Base-by-base conservation (phyloP, 2,888 invertebrate species). In the Dynastes maya region DNA sequence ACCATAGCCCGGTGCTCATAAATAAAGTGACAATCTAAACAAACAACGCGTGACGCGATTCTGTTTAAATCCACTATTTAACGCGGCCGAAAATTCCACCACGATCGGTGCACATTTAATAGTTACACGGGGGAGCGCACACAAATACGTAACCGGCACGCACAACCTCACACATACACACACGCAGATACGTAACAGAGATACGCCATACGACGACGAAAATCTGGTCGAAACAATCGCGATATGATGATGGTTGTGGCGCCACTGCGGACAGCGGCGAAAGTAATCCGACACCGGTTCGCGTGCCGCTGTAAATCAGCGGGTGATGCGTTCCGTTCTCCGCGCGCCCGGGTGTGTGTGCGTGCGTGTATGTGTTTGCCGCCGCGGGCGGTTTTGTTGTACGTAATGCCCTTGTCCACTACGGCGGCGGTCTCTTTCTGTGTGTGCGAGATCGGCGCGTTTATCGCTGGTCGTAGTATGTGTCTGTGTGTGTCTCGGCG, bases 281-380 rank as follows among this genome's bases (percentile, higher is more conserved):
- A 85, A 84, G 84, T 84, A 83, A 84, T 84, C 83, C 82, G 83
- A 84, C 83, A 83, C 81, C 83, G 80, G 81, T 81, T 84, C 84
- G 84, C 85, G 84, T 85, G 84, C 84, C 83, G 81, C 81, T 83
- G 82, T 84, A 85, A 85, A 85, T 85, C 85, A 84, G 83, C 84
- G 83, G 82, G 81, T 83, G 83, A 83, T 58, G 55, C 55, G 16
- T 58, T 58, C 55, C 22, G 22, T 58, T 58, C 22, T 58, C 9
- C 11, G 8, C 2, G 45, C 11, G 11, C 11, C 37, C 37, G 37
- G 6, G 37, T 37, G 4, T 11, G 55, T 22, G 55, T 58, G 16
- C 22, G 55, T 85, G 82, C 84, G 83, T 45, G 22, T 22, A 37
- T n/a, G 49, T 67, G 45, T 29, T 83, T 82, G 82, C 84, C 72